These are phyloP conservation scores for Meloe dianella DNA, from an alignment of 2,888 invertebrate species.

Conservation along the genomic window DNA sequence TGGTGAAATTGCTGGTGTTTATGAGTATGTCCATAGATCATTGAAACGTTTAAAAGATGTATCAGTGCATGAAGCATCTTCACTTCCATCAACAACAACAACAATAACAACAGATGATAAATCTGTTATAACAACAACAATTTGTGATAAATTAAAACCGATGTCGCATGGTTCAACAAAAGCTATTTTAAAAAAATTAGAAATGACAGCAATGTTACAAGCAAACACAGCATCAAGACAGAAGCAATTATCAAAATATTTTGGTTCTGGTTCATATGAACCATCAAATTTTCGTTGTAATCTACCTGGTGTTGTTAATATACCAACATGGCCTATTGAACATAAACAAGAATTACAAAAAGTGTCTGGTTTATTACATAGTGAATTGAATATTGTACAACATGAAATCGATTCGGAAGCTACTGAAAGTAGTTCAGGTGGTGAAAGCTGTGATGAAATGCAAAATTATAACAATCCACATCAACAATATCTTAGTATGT, in stretches of 20 bases:
- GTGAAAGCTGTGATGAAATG: conserved; percentile 92
- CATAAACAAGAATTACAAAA: conserved; percentile 68
- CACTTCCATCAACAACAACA: not conserved
- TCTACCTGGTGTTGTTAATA: conserved; percentile 50
- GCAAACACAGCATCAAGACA: conserved; percentile 55
- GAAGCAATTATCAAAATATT: conserved; percentile 58
- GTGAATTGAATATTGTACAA: conserved; percentile 77
- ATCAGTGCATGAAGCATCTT: conserved; percentile 1
- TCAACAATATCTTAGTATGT: conserved; percentile 80
- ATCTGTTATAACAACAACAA: conserved; percentile 18
- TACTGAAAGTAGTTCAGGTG: conserved; percentile 92
- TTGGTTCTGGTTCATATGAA: conserved; percentile 62
- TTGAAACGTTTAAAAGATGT: conserved; percentile 49
- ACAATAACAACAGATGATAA: not conserved
- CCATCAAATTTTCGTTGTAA: conserved; percentile 44
- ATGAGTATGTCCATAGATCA: conserved; percentile 74
- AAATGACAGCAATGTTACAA: conserved; percentile 59
- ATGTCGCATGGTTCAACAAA: conserved; percentile 64
- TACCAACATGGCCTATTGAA: conserved; percentile 59
- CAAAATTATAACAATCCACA: conserved; percentile 78
- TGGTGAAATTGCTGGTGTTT: conserved; percentile 78
- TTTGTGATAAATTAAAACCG: conserved; percentile 56
- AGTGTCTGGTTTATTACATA: conserved; percentile 74
- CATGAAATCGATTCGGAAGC: conserved; percentile 88
- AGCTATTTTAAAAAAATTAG: conserved; percentile 64